phyloP scores from a whole-genome alignment of 2,113 vertebrate species.

The Sardina pilchardus region DNA sequence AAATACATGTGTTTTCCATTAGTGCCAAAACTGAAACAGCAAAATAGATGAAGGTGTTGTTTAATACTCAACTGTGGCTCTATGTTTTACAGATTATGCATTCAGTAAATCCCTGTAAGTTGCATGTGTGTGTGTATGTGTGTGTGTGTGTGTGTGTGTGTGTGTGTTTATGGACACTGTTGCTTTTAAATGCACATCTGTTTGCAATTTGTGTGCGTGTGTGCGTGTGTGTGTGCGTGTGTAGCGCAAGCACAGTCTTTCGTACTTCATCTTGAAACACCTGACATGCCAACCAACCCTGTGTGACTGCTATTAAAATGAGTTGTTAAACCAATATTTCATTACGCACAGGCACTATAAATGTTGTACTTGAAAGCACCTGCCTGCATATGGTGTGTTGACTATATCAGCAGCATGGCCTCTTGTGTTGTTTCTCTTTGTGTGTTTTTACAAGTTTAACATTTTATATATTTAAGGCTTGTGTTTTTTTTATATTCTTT shows the following conservation, averaged over 20 bases:
- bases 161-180: background rate
- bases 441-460: background rate
- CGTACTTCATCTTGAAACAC: background rate
- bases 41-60: background rate
- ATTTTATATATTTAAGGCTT: background rate
- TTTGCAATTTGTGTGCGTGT: background rate
- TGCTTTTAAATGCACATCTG: background rate
- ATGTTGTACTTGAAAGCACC: background rate
- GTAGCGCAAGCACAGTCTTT: background rate
- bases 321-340: background rate
- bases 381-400: background rate
- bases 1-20: background rate
- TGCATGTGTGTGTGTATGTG: constrained; percentile 47
- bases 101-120: constrained; percentile 62
- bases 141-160: constrained; percentile 18
- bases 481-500: background rate
- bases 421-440: background rate
- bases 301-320: background rate
- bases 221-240: constrained; percentile 1
- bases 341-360: background rate
- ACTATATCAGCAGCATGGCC: background rate
- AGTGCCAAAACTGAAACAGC: background rate
- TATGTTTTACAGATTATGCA: constrained; percentile 54
- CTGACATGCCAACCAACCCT: constrained; percentile 1
- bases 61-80: background rate